These are phyloP conservation scores for Tipula unca DNA, from an alignment of 2,888 invertebrate genomes.

Conservation along the genomic window DNA sequence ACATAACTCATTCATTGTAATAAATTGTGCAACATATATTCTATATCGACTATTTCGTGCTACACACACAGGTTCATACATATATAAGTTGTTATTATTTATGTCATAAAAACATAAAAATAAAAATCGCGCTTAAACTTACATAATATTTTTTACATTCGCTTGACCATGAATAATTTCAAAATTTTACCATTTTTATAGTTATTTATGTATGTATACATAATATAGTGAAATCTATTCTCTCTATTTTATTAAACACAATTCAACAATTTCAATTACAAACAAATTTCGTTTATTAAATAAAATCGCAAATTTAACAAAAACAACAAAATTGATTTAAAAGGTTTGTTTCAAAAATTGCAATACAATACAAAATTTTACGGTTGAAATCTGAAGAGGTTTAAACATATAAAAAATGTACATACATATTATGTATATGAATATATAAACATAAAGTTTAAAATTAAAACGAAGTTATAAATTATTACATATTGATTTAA, in stretches of 20 bases:
- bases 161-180: background rate
- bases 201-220: no score
- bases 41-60: background rate
- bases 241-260: background rate
- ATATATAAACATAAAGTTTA: background rate
- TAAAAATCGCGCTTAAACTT: background rate
- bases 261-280: background rate
- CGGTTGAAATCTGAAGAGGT: background rate
- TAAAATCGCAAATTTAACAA: background rate
- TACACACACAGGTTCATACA: background rate
- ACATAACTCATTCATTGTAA: background rate
- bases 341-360: background rate
- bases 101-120: background rate
- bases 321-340: background rate
- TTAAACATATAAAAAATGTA: background rate
- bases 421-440: background rate
- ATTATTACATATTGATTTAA: background rate
- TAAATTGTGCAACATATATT: background rate
- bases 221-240: background rate
- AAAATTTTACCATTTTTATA: constrained; percentile 1
- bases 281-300: background rate
- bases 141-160: background rate
- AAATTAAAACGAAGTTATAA: background rate
- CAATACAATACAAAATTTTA: background rate
- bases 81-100: background rate